Percentiles rank a stretch among this genome's conserved stretches.
phyloP scores from a whole-genome alignment of 2,113 vertebrate genomes.

The Lepisosteus osseus region DNA sequence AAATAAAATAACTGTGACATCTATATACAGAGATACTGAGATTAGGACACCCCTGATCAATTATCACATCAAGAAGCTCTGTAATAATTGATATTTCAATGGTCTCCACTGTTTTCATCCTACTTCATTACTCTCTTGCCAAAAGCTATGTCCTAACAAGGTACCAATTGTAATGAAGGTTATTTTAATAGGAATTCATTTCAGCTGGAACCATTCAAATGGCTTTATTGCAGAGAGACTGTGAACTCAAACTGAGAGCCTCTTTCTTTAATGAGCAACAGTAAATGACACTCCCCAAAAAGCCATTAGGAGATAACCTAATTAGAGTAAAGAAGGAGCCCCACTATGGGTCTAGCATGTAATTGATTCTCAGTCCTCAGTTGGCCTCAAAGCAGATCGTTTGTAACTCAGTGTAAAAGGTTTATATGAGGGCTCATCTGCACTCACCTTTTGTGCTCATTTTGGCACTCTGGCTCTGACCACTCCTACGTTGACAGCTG shows the following conservation, averaged over 20 bases:
- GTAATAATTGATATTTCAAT: neutral
- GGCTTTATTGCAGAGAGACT: neutral
- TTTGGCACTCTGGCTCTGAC: neutral
- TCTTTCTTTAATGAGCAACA: neutral
- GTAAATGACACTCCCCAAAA: neutral
- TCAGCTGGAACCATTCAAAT: neutral
- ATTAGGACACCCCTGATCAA: neutral
- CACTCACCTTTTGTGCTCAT: neutral
- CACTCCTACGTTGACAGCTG: neutral
- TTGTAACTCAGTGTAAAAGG: slow-evolving; percentile 2
- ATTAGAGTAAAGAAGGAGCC: neutral
- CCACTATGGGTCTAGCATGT: neutral
- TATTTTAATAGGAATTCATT: neutral
- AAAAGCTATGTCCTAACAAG: neutral
- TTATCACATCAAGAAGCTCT: neutral
- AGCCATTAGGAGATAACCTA: neutral
- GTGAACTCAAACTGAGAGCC: neutral
- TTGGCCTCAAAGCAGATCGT: neutral
- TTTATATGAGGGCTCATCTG: slow-evolving; percentile 4
- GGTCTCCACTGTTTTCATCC: neutral
- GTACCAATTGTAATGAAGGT: neutral
- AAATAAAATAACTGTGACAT: neutral
- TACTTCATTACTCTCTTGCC: neutral
- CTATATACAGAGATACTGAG: neutral
- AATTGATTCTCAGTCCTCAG: neutral